Conservation (phyloP, 2,797 vertebrate genomes). For the Phaenicophaeus curvirostris region DNA sequence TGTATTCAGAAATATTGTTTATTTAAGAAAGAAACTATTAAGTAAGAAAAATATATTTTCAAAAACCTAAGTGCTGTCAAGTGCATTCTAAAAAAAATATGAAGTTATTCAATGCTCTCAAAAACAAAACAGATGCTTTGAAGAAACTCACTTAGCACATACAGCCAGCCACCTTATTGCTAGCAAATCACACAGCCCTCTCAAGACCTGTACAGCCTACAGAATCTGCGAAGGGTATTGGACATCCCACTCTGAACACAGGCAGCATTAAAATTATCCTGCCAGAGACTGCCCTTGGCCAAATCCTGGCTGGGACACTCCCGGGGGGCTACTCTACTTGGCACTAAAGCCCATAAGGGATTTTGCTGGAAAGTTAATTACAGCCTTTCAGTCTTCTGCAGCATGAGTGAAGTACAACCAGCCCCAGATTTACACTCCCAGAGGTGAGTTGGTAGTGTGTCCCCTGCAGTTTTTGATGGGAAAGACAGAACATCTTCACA, state of each 20-base stretch:
- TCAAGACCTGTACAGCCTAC: not conserved
- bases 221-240: not conserved
- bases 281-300: not conserved
- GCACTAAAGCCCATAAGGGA: not conserved
- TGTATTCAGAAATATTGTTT: not conserved
- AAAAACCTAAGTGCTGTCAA: not conserved
- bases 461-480: not conserved
- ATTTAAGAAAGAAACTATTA: not conserved
- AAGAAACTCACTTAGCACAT: rapidly evolving
- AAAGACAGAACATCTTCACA: not conserved
- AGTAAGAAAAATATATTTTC: not conserved
- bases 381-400: not conserved
- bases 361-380: slow-evolving; percentile 7
- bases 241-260: not conserved
- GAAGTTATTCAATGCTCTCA: not conserved
- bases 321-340: not conserved
- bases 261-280: not conserved
- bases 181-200: not conserved
- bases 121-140: not conserved
- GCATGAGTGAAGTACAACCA: not conserved
- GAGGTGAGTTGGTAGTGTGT: rapidly evolving
- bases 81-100: not conserved
- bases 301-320: not conserved
- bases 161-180: not conserved
- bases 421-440: not conserved